Percentiles rank a stretch among this genome's conserved stretches.
Evolutionary conservation across 2,797 vertebrate genomes (phyloP).

Genomic region (Aselliscus stoliczkanus): DNA sequence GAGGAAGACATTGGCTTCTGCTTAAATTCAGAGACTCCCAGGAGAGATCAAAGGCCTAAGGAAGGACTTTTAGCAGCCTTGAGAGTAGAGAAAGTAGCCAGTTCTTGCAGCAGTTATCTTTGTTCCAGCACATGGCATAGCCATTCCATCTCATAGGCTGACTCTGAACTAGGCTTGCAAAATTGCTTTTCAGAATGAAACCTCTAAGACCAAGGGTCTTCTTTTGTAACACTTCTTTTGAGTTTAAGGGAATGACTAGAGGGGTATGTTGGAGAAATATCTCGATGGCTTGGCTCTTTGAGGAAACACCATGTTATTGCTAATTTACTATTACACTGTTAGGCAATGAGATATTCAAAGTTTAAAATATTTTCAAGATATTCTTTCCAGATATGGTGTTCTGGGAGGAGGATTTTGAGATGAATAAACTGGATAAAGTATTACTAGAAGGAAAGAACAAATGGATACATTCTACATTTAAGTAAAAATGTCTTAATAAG

Average conservation of each 20-base stretch:
- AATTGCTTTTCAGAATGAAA: background rate
- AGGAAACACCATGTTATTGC: background rate
- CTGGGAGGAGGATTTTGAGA: background rate
- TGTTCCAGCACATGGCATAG: conserved; percentile 78
- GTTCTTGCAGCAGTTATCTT: conserved; percentile 68
- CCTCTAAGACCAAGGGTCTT: background rate
- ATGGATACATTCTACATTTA: background rate
- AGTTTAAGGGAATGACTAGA: background rate
- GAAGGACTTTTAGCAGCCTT: conserved; percentile 79
- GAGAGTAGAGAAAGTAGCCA: conserved; percentile 85
- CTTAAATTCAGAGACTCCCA: conserved; percentile 82
- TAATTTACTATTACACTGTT: background rate
- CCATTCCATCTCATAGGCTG: conserved; percentile 35
- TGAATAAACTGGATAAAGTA: background rate
- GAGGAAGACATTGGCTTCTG: conserved; percentile 93
- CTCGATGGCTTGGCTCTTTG: background rate
- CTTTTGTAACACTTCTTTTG: background rate
- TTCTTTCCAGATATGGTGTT: background rate
- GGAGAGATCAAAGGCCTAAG: conserved; percentile 88
- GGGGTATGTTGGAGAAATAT: background rate
- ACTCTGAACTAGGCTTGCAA: conserved; percentile 27
- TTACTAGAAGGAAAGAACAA: background rate
- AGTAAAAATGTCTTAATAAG: background rate
- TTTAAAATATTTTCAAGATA: background rate
- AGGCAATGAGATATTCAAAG: background rate